Evolutionary conservation across 2,888 invertebrate species (phyloP).

Genomic region (Dendrolimus houi): DNA sequence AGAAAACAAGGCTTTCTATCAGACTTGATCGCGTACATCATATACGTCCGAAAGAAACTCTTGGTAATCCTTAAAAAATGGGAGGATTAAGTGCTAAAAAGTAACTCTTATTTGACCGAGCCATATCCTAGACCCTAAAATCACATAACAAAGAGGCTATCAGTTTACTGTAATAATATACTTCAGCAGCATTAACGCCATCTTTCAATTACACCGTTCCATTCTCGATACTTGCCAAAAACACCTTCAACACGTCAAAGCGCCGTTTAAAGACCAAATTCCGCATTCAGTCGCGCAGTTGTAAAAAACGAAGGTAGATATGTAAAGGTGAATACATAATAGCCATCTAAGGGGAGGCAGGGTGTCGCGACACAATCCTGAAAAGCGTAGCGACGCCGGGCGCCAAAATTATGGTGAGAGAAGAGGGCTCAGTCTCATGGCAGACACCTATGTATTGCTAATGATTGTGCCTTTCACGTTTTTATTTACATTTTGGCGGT

Average conservation of each 20-base stretch:
- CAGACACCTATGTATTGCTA: not conserved
- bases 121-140: no score
- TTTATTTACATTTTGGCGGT: conserved; percentile 14
- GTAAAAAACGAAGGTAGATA: not conserved
- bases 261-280: not conserved
- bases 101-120: no score
- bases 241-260: not conserved
- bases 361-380: not conserved
- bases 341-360: conserved; percentile 4
- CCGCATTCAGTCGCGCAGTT: not conserved
- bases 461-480: conserved; percentile 9
- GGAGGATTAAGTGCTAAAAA: no score
- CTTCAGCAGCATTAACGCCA: no score
- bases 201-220: no score
- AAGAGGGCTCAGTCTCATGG: conserved; percentile 7
- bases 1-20: no score
- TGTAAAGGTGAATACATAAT: not conserved
- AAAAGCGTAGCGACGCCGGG: conserved; percentile 10
- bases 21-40: no score
- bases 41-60: no score
- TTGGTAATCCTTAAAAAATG: no score
- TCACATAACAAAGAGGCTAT: no score
- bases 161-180: no score
- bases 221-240: not conserved
- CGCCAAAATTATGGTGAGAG: conserved; percentile 26